Evolutionary conservation across 2,113 vertebrate genomes (phyloP), one percentile per base, ranked within the genome.

Genomic region (Arvicanthis niloticus): DNA sequence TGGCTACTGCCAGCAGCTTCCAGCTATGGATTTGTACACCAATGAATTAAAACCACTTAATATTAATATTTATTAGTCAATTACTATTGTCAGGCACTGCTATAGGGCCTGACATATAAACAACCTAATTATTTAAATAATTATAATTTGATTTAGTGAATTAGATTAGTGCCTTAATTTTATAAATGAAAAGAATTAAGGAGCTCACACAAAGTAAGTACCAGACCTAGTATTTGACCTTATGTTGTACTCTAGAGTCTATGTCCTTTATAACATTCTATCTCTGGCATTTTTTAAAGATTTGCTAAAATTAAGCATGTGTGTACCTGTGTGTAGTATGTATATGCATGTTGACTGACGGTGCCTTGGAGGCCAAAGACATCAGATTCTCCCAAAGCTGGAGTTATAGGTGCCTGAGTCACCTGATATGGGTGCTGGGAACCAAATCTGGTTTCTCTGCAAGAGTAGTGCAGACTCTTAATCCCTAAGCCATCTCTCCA

Each of bases 81-180:
- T 42, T 62, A 67, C 68, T 78, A 34, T 76, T 86, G 29, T 51
- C 56, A 93, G 51, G 73, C 3, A 89, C 29, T 90, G 40, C 81
- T 86, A 7, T 77, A 82, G n/a, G 42, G 22, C 37, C 42, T 92
- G 15, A 48, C 5, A 92, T 87, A 62, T 26, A 48, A 78, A 51
- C 45, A 78, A 34, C 76, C 45, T 78, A 51, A 78, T 78, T 78
- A 78, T 19, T 78, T 87, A 56, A 91, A 76, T 51, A 94, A 89
- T 68, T 60, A 40, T 76, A 87, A n/a, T 58, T 88, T 77, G 37
- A 77, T 60, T 93, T 31, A 17, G 29, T 78, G n/a, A 88, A 0
- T 85, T 68, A 89, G 40, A 82, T 91, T 88, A 89, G 37, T 82
- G 16, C 60, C 67, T 34, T 67, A 37, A 29, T 62, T 76, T 91